These are phyloP conservation scores for Helostoma temminkii DNA, from an alignment of 2,797 vertebrate genomes.

Conservation along the genomic window DNA sequence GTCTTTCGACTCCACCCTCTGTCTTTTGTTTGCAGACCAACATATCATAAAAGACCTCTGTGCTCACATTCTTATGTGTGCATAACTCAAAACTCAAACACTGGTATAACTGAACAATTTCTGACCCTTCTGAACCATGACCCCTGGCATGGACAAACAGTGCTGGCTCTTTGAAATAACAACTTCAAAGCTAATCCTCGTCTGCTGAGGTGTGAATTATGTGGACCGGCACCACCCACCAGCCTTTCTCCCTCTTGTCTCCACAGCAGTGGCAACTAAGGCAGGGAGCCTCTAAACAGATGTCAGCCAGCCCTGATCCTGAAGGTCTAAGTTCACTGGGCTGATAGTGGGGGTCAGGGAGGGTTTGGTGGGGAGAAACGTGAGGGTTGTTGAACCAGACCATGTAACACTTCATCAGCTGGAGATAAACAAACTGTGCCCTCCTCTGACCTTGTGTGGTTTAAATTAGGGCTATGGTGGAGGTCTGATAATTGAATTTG, in stretches of 20 bases:
- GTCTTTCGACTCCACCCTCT: not conserved
- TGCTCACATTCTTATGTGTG: not conserved
- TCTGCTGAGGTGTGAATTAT: constrained; percentile 62
- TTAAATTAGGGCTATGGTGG: constrained; percentile 62
- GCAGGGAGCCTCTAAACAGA: constrained; percentile 58
- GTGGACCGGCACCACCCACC: constrained; percentile 44
- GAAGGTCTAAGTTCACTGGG: constrained; percentile 53
- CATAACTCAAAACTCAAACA: constrained; percentile 3
- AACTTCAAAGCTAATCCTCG: constrained; percentile 60
- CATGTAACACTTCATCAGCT: constrained; percentile 60
- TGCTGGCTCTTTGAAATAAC: constrained; percentile 52
- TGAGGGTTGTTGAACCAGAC: constrained; percentile 36
- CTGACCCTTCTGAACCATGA: not conserved
- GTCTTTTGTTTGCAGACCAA: not conserved
- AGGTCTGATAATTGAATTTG: constrained; percentile 72
- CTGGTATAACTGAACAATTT: not conserved
- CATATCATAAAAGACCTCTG: not conserved
- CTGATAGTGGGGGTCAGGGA: constrained; percentile 28
- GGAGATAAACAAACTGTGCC: constrained; percentile 54
- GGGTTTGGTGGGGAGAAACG: constrained; percentile 23
- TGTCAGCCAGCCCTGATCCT: constrained; percentile 47
- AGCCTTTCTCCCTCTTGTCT: not conserved
- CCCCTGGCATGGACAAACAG: constrained; percentile 34
- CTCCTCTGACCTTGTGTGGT: constrained; percentile 59
- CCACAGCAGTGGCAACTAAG: not conserved